Base-by-base conservation (phyloP, 1,140 invertebrate genomes). In the Tetramorium alpestre region DNA sequence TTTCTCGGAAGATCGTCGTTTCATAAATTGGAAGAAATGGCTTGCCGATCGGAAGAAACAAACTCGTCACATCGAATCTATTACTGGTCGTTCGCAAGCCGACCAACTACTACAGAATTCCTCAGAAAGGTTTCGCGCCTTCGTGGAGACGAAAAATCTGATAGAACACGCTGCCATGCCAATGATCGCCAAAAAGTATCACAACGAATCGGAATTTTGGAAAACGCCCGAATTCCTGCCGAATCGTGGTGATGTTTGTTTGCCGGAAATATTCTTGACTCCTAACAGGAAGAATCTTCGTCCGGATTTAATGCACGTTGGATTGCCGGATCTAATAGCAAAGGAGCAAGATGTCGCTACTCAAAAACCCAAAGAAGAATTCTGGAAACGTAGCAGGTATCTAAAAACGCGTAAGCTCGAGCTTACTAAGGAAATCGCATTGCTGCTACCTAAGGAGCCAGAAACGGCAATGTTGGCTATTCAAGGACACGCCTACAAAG, bases 261-360 rank as follows among this genome's bases (percentile, higher is more conserved):
- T 86, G 11, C 90, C 90, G 0, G 54, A 88, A 3, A 65, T 93
- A 7, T 47, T 85, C 0, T 38, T 85, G 4, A 56, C 76, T 0
- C 56, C 65, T 7, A 90, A 16, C 0, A 89, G 82, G 2, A 88
- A 84, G 16, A 90, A 88, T 16, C 7, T 90, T 16, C 25, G 92
- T 13, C 87, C 85, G 0, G 90, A 94, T 4, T 87, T 96, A 6
- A 93, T 94, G 69, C 93, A 95, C 84, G 90, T 96, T 54, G 94
- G 92, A 33, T 86, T 96, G 7, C 96, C 96, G 0, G 75, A 88
- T 4, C 86, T 94, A 16, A 95, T 95, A 3, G 84, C 88, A 67
- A 91, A 94, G 78, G 92, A 94, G 78, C 95, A 93, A 18, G 33
- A 54, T 41, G 16, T 92, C 3, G 2, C 25, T 25, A 13, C 44